Conservation (phyloP, 2,888 invertebrate species). For the Drosophila atroscutellata region DNA sequence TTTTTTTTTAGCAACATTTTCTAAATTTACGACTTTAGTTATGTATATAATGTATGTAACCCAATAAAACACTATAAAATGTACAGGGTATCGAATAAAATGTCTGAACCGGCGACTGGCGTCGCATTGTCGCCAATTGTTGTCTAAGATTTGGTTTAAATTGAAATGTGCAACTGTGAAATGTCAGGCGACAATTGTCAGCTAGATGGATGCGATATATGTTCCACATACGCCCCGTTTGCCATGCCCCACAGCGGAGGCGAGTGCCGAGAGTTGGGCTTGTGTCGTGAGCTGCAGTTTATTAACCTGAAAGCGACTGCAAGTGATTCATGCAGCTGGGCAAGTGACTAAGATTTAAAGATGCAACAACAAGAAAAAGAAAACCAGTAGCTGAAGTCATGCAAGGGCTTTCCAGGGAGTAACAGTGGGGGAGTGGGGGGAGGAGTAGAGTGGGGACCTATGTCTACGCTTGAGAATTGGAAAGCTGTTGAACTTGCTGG, state of each 20-base stretch:
- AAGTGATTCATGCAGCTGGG: conserved; percentile 41
- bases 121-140: conserved; percentile 60
- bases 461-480: conserved; percentile 8
- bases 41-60: not conserved
- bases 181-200: conserved; percentile 81
- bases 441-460: not conserved
- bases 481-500: conserved; percentile 27
- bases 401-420: conserved; percentile 9
- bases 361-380: conserved; percentile 8
- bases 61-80: not conserved
- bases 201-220: conserved; percentile 73
- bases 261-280: not conserved
- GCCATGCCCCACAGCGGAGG: conserved; percentile 26
- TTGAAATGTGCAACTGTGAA: conserved; percentile 83
- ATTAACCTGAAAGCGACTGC: conserved; percentile 47
- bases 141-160: conserved; percentile 72
- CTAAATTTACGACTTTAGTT: not conserved
- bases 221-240: conserved; percentile 65
- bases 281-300: conserved; percentile 41
- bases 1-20: not conserved
- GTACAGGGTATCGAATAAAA: conserved; percentile 10
- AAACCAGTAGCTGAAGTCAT: conserved; percentile 15
- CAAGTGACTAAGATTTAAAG: conserved; percentile 10
- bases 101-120: conserved; percentile 35
- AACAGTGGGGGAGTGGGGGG: not conserved